These are phyloP conservation scores for Echinops telfairi DNA, from an alignment of 2,113 vertebrate genomes.

Conservation along the genomic window DNA sequence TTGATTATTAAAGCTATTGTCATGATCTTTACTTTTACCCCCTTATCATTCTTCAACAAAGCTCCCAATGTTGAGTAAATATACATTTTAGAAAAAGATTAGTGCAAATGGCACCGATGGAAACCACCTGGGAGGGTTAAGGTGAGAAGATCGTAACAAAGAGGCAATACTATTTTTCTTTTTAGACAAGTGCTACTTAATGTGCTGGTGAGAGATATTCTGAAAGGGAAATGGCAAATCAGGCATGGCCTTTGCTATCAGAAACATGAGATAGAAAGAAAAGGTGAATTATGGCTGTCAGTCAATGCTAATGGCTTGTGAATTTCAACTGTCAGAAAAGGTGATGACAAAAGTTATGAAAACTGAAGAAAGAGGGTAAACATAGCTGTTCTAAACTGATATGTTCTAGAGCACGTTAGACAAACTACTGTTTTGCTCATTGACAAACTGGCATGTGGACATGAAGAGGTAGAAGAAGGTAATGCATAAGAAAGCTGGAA, in stretches of 20 bases:
- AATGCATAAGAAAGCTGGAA: neutral
- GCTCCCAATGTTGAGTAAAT: conserved; percentile 21
- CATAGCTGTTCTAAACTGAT: neutral
- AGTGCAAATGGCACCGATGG: neutral
- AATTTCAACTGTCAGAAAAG: conserved; percentile 32
- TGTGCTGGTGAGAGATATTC: neutral
- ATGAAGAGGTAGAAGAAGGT: conserved; percentile 31
- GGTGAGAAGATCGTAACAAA: conserved; percentile 19
- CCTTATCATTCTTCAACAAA: conserved; percentile 18
- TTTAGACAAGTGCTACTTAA: neutral
- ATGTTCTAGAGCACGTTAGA: conserved; percentile 40
- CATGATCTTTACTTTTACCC: conserved; percentile 33
- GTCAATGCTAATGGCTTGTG: conserved; percentile 4
- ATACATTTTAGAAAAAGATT: conserved; percentile 43
- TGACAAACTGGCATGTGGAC: neutral
- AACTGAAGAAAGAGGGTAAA: conserved; percentile 38
- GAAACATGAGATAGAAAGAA: conserved; percentile 37
- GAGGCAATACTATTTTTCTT: neutral
- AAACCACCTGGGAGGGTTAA: conserved; percentile 19
- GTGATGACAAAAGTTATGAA: neutral
- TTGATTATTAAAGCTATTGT: conserved; percentile 28
- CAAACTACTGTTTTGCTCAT: conserved; percentile 26
- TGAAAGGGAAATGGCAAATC: conserved; percentile 43
- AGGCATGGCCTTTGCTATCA: conserved; percentile 6
- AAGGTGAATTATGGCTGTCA: conserved; percentile 37